phyloP scores from a whole-genome alignment of 2,888 invertebrate genomes.

The Pherbina coryleti region DNA sequence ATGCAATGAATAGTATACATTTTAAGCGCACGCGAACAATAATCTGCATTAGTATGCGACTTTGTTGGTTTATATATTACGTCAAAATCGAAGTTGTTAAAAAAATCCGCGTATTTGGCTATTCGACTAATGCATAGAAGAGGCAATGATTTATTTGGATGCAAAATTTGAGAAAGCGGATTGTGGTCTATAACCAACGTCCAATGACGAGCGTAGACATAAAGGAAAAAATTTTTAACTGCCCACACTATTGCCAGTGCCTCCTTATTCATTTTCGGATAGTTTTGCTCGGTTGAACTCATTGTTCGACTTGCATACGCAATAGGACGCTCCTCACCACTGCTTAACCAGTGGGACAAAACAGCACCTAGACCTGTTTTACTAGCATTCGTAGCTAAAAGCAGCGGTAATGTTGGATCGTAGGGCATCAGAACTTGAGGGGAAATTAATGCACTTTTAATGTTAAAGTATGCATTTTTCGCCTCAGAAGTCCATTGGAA shows the following conservation, averaged over 20 bases:
- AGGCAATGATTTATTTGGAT: not conserved
- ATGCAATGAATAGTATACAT: no score
- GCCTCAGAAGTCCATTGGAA: no score
- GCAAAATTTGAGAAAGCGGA: no score
- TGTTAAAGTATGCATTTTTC: no score
- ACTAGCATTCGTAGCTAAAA: not conserved
- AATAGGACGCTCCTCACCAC: not conserved
- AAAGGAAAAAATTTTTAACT: not conserved
- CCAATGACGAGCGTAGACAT: not conserved
- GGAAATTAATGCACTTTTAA: no score
- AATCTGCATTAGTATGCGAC: no score
- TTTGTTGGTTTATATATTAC: constrained; percentile 13
- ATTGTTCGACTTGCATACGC: not conserved
- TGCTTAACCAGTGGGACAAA: no score
- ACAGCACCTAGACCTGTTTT: not conserved
- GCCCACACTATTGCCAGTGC: not conserved
- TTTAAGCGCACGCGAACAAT: no score
- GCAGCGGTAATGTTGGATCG: no score
- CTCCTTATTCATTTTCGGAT: not conserved
- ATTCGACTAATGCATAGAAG: constrained; percentile 21
- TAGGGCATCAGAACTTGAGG: no score
- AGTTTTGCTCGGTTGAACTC: no score
- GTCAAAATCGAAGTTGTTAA: constrained; percentile 33
- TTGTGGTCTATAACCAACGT: not conserved
- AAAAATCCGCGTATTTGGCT: constrained; percentile 37